Evolutionary conservation across 2,113 vertebrate species (phyloP), one percentile per base, ranked within the genome.

Genomic region (Hydropotes inermis): DNA sequence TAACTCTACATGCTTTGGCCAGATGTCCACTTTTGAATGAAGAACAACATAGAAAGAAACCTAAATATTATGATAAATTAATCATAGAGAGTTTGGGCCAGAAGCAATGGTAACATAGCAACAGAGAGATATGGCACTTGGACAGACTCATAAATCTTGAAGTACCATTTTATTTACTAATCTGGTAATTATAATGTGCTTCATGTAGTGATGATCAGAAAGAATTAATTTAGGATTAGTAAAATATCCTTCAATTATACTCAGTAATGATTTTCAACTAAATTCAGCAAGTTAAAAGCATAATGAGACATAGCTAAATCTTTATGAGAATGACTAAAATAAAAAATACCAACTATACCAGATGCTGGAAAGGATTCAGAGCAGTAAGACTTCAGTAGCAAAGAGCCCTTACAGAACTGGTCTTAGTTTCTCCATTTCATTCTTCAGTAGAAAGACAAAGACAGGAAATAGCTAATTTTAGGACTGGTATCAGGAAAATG

Each of bases 81-180:
- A 55, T 92, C 39, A 57, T 43, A 70, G 7, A 81, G 23, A 90
- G 2, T 60, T 85, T 70, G 13, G 30, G 11, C 13, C 21, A 90
- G 45, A 90, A 95, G 23, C 60, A 90, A 82, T n/a, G n/a, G 23
- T 79, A 86, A 70, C 9, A 74, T 27, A 93, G 27, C 21, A 87
- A 86, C 25, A 87, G 43, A 93, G 45, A 87, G 23, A 54, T 60
- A 67, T 1, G 67, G 25, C 11, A 85, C 28, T 89, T 52, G 30
- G 57, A 58, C 21, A 12, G 19, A 90, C 45, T 87, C 52, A 89
- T 87, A 81, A 86, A 74, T 93, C 27, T 70, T 60, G 3, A 93
- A 81, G 21, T 79, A 79, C 39, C 50, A 60, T 93, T 86, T 60
- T 90, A 60, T 86, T 60, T 25, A 93, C 36, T 90, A 90, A 89